Conservation (phyloP, 2,888 invertebrate genomes). For the Epinotia nisella region DNA sequence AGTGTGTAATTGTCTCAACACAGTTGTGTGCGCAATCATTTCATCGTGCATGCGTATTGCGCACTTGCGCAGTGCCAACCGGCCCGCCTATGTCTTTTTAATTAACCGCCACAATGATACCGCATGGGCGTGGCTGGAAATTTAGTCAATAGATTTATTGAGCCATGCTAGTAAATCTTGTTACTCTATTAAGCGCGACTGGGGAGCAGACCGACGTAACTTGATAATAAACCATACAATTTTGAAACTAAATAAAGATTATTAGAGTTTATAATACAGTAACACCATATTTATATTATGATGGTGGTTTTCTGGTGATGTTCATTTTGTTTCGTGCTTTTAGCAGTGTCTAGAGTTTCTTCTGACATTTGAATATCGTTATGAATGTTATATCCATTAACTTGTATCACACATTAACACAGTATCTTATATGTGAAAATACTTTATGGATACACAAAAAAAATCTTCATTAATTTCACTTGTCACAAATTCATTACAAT, state of each 20-base stretch:
- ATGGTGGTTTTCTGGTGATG: background rate
- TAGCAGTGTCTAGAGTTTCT: too few species aligned
- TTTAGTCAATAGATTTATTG: slow-evolving; percentile 38
- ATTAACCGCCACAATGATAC: slow-evolving; percentile 37
- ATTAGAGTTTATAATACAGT: background rate
- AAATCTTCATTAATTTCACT: too few species aligned
- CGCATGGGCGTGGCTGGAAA: slow-evolving; percentile 38
- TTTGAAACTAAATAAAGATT: background rate
- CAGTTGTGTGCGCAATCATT: slow-evolving; percentile 10
- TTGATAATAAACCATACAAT: too few species aligned
- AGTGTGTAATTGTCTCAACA: background rate
- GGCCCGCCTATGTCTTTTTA: slow-evolving; percentile 32
- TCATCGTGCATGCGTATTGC: slow-evolving; percentile 23
- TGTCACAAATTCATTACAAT: too few species aligned
- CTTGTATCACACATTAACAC: too few species aligned
- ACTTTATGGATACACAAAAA: too few species aligned
- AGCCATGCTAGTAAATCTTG: slow-evolving; percentile 29
- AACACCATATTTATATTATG: background rate
- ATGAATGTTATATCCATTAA: too few species aligned
- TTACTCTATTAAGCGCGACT: slow-evolving; percentile 8
- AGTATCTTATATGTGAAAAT: too few species aligned
- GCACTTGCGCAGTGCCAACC: slow-evolving; percentile 29
- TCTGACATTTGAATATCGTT: too few species aligned
- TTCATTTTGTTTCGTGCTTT: background rate
- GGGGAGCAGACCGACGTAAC: background rate